These are phyloP conservation scores for Hylaeus volcanicus DNA, from an alignment of 1,140 invertebrate species.

Conservation along the genomic window DNA sequence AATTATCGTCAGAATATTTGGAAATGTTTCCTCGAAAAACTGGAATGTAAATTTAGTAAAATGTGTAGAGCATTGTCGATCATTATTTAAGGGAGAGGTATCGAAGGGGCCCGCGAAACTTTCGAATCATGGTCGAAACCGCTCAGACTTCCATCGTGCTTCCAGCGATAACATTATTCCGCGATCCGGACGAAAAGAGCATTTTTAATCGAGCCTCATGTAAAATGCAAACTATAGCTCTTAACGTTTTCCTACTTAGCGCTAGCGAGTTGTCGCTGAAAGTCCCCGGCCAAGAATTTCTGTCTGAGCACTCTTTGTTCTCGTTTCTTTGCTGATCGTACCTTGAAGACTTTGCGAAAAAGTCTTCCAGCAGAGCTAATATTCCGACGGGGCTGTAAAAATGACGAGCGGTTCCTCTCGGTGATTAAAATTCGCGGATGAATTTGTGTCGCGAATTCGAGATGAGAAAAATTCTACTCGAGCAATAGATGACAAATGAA, in stretches of 20 bases:
- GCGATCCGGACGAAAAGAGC: conserved; percentile 13
- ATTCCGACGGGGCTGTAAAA: too few relatives aligned
- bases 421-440: too few relatives aligned
- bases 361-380: too few relatives aligned
- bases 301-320: neutral
- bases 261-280: neutral
- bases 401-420: too few relatives aligned
- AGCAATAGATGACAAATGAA: too few relatives aligned
- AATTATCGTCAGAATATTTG: too few relatives aligned
- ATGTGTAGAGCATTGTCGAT: too few relatives aligned
- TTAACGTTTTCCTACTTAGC: neutral
- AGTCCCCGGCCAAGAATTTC: neutral
- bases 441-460: too few relatives aligned
- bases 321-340: neutral
- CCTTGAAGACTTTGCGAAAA: neutral
- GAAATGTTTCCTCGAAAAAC: too few relatives aligned
- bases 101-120: neutral
- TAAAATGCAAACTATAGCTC: conserved; percentile 14
- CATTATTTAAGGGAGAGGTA: neutral
- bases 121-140: neutral
- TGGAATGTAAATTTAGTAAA: too few relatives aligned
- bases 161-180: conserved; percentile 13
- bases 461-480: too few relatives aligned
- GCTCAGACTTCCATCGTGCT: neutral
- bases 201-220: conserved; percentile 11